Percentiles rank a stretch among this genome's conserved stretches.
phyloP scores from a whole-genome alignment of 2,113 vertebrate species.

The Clarias macrocephalus region DNA sequence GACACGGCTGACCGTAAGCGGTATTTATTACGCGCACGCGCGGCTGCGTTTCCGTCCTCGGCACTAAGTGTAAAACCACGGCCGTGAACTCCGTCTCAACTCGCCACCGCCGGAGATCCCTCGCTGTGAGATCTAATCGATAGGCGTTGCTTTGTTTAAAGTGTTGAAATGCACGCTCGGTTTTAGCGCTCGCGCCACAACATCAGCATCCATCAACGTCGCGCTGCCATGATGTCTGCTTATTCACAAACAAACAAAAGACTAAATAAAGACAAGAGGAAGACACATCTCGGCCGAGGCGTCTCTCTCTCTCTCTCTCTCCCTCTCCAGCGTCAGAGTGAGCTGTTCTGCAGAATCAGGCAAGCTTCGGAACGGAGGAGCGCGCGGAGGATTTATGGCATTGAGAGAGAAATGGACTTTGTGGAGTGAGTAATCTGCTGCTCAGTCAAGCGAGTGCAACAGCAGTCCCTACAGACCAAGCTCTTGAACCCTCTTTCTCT shows the following conservation, averaged over 20 bases:
- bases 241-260: not conserved
- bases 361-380: conserved; percentile 18
- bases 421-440: conserved; percentile 36
- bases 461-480: conserved; percentile 12
- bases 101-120: conserved; percentile 59
- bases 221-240: conserved; percentile 2
- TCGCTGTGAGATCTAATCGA: conserved; percentile 66
- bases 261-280: not conserved
- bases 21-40: conserved; percentile 51
- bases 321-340: conserved; percentile 2
- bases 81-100: conserved; percentile 42
- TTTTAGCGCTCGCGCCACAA: conserved; percentile 15
- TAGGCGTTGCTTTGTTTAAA: conserved; percentile 66
- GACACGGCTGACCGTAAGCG: conserved; percentile 41
- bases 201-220: conserved; percentile 25
- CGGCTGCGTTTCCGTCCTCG: conserved; percentile 32
- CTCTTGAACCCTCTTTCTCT: not conserved
- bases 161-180: conserved; percentile 1
- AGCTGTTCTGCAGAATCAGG: conserved; percentile 26
- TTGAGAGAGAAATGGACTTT: conserved; percentile 36
- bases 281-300: not conserved
- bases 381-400: conserved; percentile 20
- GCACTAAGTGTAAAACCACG: conserved; percentile 36
- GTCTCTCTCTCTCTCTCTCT: not conserved
- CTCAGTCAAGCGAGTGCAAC: conserved; percentile 27